Base-by-base conservation (phyloP, 2,888 invertebrate species). In the Craniophora ligustri region DNA sequence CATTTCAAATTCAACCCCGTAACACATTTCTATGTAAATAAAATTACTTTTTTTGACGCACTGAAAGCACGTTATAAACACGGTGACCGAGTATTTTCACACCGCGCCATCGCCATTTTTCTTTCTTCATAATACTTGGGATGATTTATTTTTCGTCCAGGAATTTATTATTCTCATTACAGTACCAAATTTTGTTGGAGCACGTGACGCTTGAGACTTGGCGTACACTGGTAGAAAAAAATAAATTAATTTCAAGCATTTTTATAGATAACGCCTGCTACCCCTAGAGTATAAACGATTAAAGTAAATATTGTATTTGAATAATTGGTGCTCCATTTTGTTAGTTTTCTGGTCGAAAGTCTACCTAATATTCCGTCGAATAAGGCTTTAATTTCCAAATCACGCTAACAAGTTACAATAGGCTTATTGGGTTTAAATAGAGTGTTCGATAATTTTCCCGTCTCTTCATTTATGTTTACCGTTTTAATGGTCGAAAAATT, bases 141-240 rank as follows among this genome's bases (percentile, higher is more conserved):
- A 76, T 79, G 81, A 82, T 82, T 78, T 81, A 82, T 79, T 73
- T 79, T 76, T 74, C 64, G 60, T 63, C 66, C 56, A 70, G 61
- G 67, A 81, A 82, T 84, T 80, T 83, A 84, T 84, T 81, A 78
- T 80, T 81, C 77, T 82, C 79, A 81, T 84, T 81, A 81, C 73
- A 75, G 78, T 75, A 75, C 62, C 74, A 76, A 82, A 82, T 79
- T 81, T 75, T 60, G 71, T 62, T 58, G 53, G 58, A 54, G 81
- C 82, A 79, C 82, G 80, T 82, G 82, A 81, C 78, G 79, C 72
- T 53, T 66, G 15, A 57, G 49, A 53, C 65, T 45, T 54, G 66
- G 46, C 39, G 44, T 46, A 53, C 49, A 53, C 57, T 50, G 57
- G 40, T 41, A 44, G 61, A 40, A 68, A n/a, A n/a, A n/a, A n/a